Conservation (phyloP, 2,797 vertebrate genomes). For the Micropoecilia bifurca region DNA sequence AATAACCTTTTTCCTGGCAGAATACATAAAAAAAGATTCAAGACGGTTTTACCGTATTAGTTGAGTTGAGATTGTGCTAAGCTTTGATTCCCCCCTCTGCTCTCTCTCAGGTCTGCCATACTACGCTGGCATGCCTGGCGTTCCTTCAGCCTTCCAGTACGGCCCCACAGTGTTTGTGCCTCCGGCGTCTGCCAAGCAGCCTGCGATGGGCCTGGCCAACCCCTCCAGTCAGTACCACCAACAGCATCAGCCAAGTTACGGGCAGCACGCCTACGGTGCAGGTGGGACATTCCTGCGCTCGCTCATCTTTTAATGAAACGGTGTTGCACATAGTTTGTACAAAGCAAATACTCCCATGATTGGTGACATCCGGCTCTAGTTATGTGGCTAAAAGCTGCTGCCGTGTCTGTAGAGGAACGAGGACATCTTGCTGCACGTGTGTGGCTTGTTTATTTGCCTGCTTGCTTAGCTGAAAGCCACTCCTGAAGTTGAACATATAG, state of each 20-base stretch:
- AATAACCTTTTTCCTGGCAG: neutral
- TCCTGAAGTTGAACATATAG: slow-evolving; percentile 66
- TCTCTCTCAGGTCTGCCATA: slow-evolving; percentile 87
- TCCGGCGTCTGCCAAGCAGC: slow-evolving; percentile 93
- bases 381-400: neutral
- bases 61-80: neutral
- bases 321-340: neutral
- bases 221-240: slow-evolving; percentile 91
- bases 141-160: slow-evolving; percentile 96
- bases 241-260: slow-evolving; percentile 88
- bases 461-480: slow-evolving; percentile 75
- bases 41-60: neutral
- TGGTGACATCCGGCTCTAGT: neutral
- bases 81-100: slow-evolving; percentile 1
- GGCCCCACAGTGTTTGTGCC: slow-evolving; percentile 96
- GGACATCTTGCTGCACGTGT: slow-evolving; percentile 63
- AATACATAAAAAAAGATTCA: neutral
- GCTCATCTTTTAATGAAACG: neutral
- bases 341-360: neutral
- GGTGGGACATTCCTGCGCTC: slow-evolving; percentile 73
- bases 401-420: neutral
- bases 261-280: slow-evolving; percentile 91
- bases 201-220: slow-evolving; percentile 86
- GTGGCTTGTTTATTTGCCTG: slow-evolving; percentile 68
- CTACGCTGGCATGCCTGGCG: slow-evolving; percentile 89